These are phyloP conservation scores for Pseudopipra pipra DNA, from an alignment of 2,113 vertebrate species.

Conservation along the genomic window DNA sequence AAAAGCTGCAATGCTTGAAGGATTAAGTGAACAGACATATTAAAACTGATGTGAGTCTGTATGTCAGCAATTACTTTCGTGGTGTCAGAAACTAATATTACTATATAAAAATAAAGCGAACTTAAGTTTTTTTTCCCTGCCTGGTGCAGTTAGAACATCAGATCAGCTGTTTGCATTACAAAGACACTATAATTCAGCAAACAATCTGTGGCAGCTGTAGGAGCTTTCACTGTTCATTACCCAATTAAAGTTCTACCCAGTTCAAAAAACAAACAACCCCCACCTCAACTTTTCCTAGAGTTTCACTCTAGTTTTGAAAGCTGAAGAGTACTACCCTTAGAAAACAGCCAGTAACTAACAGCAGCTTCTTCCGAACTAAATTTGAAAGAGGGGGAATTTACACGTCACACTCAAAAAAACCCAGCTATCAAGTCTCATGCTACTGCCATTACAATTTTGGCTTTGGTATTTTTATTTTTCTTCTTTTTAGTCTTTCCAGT, in stretches of 20 bases:
- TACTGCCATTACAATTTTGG: neutral
- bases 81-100: neutral
- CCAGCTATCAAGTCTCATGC: neutral
- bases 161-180: accelerated
- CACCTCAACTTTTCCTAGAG: neutral
- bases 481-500: neutral
- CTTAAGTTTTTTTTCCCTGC: neutral
- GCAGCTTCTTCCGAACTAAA: neutral
- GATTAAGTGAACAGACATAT: neutral
- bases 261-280: neutral
- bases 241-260: neutral
- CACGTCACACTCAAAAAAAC: neutral
- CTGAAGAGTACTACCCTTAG: neutral
- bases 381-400: neutral
- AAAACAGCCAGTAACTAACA: neutral
- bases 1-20: slow-evolving; percentile 83
- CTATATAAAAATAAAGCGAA: neutral
- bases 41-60: neutral
- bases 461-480: neutral
- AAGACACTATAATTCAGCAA: neutral
- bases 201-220: neutral
- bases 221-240: neutral
- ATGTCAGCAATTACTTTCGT: neutral
- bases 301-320: neutral
- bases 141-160: neutral